Evolutionary conservation across 2,888 invertebrate genomes (phyloP).

Genomic region (Lasioglossum pauxillum): DNA sequence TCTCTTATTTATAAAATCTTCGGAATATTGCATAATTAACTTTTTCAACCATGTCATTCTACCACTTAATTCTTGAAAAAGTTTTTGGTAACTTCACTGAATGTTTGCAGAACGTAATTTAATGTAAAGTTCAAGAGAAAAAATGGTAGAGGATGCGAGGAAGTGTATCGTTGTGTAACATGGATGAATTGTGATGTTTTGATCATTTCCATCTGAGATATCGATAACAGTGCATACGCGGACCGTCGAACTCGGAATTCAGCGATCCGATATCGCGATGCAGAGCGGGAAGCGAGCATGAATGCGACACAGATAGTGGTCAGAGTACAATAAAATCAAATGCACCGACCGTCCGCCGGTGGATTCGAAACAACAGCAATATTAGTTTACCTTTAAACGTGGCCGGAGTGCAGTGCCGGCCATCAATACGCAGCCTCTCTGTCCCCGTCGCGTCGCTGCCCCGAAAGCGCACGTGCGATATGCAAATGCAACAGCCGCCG

Average conservation of each 20-base stretch:
- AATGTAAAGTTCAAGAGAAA: neutral
- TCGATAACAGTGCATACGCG: neutral
- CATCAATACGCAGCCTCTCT: constrained; percentile 3
- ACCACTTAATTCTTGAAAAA: neutral
- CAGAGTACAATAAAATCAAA: constrained; percentile 12
- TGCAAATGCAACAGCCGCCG: constrained; percentile 38
- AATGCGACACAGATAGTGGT: neutral
- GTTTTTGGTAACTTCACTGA: neutral
- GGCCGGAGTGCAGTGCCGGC: neutral
- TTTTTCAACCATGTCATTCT: neutral
- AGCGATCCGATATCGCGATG: neutral
- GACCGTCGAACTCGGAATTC: neutral
- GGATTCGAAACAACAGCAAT: constrained; percentile 12
- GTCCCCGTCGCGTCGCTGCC: neutral
- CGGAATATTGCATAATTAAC: neutral
- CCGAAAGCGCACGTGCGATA: constrained; percentile 38
- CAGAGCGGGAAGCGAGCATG: neutral
- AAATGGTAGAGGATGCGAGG: no score
- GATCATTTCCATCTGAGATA: constrained; percentile 3
- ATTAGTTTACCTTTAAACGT: constrained; percentile 12
- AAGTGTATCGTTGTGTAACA: neutral
- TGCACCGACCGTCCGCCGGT: neutral
- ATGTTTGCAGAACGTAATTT: neutral
- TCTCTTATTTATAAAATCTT: neutral
- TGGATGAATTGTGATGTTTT: neutral